Evolutionary conservation across 1,140 invertebrate species (phyloP).

Genomic region (Battus philenor): DNA sequence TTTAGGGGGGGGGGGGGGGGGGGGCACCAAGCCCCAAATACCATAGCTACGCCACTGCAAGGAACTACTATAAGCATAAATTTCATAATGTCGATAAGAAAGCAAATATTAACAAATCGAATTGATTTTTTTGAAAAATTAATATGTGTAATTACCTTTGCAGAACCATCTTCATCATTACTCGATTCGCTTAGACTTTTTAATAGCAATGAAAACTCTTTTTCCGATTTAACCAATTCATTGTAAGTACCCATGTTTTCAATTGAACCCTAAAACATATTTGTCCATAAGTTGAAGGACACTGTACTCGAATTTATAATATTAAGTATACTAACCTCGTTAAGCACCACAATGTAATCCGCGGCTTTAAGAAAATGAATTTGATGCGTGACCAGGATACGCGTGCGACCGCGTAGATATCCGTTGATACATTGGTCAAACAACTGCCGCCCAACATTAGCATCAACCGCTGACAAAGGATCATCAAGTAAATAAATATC

Average conservation of each 20-base stretch:
- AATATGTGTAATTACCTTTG: conserved; percentile 24
- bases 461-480: conserved; percentile 86
- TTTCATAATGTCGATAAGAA: too few relatives aligned
- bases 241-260: conserved; percentile 75
- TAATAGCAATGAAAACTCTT: conserved; percentile 52
- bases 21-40: too few relatives aligned
- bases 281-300: conserved; percentile 3
- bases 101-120: too few relatives aligned
- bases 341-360: conserved; percentile 84
- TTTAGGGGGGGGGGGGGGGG: too few relatives aligned
- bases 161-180: conserved; percentile 31
- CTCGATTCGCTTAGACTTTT: conserved; percentile 32
- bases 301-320: not conserved
- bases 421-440: conserved; percentile 84
- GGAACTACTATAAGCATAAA: too few relatives aligned
- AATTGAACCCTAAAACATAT: conserved; percentile 63
- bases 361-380: conserved; percentile 87
- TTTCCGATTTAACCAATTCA: conserved; percentile 76
- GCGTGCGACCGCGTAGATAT: conserved; percentile 82
- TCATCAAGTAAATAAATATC: conserved; percentile 82
- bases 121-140: not conserved
- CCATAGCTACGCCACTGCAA: too few relatives aligned
- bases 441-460: conserved; percentile 86
- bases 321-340: conserved; percentile 76
- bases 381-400: conserved; percentile 90